These are phyloP conservation scores for Petrophora chlorosata DNA, from an alignment of 2,888 invertebrate species.

Conservation along the genomic window DNA sequence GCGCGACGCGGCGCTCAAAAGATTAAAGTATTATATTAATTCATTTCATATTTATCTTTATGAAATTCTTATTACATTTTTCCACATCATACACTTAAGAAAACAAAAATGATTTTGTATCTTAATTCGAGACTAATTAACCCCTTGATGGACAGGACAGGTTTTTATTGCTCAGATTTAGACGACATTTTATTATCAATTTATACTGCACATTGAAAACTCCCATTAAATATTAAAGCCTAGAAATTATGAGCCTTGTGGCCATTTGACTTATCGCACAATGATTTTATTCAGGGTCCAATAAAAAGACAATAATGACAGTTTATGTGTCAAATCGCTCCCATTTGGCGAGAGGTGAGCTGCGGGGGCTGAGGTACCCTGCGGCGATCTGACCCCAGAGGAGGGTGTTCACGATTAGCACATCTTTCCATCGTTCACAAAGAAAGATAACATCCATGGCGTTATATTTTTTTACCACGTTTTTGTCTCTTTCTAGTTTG, in stretches of 20 bases:
- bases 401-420: constrained; percentile 19
- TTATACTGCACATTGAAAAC: constrained; percentile 8
- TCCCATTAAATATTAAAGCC: constrained; percentile 2
- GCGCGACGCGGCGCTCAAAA: too few species aligned
- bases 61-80: too few species aligned
- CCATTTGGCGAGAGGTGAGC: constrained; percentile 48
- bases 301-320: constrained; percentile 75
- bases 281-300: constrained; percentile 51
- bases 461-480: too few species aligned
- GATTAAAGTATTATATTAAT: too few species aligned
- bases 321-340: constrained; percentile 64
- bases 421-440: too few species aligned
- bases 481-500: too few species aligned
- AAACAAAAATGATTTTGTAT: too few species aligned
- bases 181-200: constrained; percentile 9
- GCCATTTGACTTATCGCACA: constrained; percentile 22
- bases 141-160: too few species aligned
- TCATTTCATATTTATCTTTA: too few species aligned
- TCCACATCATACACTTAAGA: too few species aligned
- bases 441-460: too few species aligned
- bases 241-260: constrained; percentile 14
- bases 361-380: constrained; percentile 27
- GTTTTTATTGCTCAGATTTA: neutral
- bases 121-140: too few species aligned
- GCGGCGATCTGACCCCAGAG: constrained; percentile 23